phyloP scores from a whole-genome alignment of 2,888 invertebrate genomes.

The Andrena bucephala region DNA sequence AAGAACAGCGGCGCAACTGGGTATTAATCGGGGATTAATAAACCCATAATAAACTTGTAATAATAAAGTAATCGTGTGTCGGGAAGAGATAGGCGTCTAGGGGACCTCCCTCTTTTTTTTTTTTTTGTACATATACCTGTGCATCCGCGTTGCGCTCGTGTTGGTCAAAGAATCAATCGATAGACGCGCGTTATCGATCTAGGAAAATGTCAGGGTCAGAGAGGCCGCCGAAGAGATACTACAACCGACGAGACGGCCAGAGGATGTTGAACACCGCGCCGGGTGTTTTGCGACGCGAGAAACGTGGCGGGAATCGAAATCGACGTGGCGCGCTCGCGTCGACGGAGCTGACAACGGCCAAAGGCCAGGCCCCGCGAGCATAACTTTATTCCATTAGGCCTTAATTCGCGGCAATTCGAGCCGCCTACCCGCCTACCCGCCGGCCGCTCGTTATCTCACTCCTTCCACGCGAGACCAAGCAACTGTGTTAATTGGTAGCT shows the following conservation, averaged over 20 bases:
- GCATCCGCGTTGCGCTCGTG: no score
- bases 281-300: neutral
- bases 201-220: conserved; percentile 62
- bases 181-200: conserved; percentile 53
- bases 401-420: conserved; percentile 80
- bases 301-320: conserved; percentile 39
- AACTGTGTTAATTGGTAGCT: conserved; percentile 59
- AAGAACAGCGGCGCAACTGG: neutral
- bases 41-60: no score
- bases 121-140: neutral
- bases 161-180: conserved; percentile 35
- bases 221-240: conserved; percentile 19
- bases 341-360: conserved; percentile 24
- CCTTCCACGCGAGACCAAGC: conserved; percentile 61
- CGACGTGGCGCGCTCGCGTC: neutral
- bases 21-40: no score
- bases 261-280: conserved; percentile 23
- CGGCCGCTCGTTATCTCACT: conserved; percentile 51
- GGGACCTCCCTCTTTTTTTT: neutral
- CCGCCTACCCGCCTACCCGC: conserved; percentile 79
- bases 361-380: conserved; percentile 54
- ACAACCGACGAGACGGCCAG: conserved; percentile 13
- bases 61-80: no score
- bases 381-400: conserved; percentile 78
- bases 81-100: no score